Evolutionary conservation across 2,888 invertebrate species (phyloP), one percentile per base, ranked within the genome.

Genomic region (Apeira syringaria): DNA sequence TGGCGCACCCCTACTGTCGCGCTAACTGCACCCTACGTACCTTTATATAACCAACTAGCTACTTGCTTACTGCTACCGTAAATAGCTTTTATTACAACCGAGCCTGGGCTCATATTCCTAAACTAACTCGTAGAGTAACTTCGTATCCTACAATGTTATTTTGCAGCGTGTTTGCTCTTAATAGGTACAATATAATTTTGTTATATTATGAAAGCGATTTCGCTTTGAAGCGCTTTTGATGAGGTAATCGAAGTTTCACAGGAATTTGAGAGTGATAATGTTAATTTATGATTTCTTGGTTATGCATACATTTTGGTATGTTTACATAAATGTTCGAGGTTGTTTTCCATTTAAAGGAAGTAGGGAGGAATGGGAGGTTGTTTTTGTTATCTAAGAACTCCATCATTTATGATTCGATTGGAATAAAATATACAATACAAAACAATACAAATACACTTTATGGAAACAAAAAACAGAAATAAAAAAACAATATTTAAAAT

Each of bases 1-100:
- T 82, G 77, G 73, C 68, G 65, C 63, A 57, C 67, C 67, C 56
- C 64, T 62, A 69, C 68, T 74, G 75, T 76, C 76, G 73, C 59
- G 61, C 64, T 75, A 74, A 74, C 78, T 77, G 68, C 71, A 68
- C 56, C 57, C 41, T 53, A 53, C 47, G 52, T 56, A 52, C 50
- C 46, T 35, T 59, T 66, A 59, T 54, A 58, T 62, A 65, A 62
- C 59, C 47, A 61, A 45, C 50, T 42, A 39, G 26, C 38, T 38
- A 49, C 50, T 42, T 37, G 26, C 38, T 38, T 47, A 48, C 45
- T 39, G 53, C 56, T 46, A 52, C 40, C 49, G 52, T 47, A 51
- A 64, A 66, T 56, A 53, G 53, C 41, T 49, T 51, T 15, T 63
- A 58, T 55, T 47, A 28, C 46, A 37, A 28, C 24, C 35, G 40